These are phyloP conservation scores for Lycophotia porphyrea DNA, from an alignment of 2,888 invertebrate species.

Conservation along the genomic window DNA sequence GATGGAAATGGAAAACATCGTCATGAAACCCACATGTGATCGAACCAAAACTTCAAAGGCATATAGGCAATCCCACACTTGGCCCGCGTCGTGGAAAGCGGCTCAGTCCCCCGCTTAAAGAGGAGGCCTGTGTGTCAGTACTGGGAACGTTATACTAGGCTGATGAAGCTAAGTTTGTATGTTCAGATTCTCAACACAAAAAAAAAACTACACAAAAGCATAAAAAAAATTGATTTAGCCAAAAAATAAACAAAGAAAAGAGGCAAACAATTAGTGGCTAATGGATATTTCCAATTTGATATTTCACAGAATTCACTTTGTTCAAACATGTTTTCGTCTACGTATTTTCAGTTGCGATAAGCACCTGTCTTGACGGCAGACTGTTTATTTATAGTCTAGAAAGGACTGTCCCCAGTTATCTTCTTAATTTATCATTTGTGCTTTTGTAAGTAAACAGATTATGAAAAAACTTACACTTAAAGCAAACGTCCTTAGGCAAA, in stretches of 20 bases:
- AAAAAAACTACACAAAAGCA: too few relatives aligned
- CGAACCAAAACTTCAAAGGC: neutral
- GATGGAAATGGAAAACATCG: neutral
- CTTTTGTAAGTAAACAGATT: neutral
- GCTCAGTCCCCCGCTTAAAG: neutral
- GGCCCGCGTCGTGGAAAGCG: neutral
- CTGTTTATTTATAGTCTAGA: neutral
- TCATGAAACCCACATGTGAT: neutral
- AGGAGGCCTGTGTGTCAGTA: neutral
- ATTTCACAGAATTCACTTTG: neutral
- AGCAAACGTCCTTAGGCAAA: neutral
- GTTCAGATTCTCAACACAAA: neutral
- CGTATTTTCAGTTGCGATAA: neutral
- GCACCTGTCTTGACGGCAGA: neutral
- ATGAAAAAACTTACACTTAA: neutral
- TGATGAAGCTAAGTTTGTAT: neutral
- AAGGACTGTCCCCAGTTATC: neutral
- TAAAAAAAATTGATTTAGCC: neutral
- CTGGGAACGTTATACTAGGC: neutral
- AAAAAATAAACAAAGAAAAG: neutral
- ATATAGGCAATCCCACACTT: neutral
- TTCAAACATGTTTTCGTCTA: neutral
- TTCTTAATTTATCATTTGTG: neutral
- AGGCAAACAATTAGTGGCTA: neutral
- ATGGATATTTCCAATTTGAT: slow-evolving; percentile 10